Percentiles rank a stretch among this genome's conserved stretches.
phyloP scores from a whole-genome alignment of 2,888 invertebrate genomes.

The Acanthosepion lycidas region DNA sequence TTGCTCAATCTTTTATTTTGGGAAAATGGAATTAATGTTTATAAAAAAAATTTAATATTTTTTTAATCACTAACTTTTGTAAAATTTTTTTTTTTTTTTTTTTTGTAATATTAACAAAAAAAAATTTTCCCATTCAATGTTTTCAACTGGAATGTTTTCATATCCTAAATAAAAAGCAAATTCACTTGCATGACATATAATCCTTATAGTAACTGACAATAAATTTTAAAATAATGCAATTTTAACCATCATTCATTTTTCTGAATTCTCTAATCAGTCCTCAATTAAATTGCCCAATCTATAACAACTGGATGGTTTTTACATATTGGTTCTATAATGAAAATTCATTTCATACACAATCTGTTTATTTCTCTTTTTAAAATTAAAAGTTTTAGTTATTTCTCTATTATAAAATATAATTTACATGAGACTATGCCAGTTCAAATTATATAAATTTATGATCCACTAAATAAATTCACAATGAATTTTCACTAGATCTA shows the following conservation, averaged over 20 bases:
- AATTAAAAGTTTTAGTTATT: not conserved
- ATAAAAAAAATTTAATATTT: not conserved
- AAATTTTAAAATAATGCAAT: not conserved
- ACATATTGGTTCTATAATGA: not conserved
- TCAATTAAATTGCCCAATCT: not conserved
- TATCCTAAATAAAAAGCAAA: not conserved
- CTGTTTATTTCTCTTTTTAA: not conserved
- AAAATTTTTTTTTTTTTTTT: not conserved
- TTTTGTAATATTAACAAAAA: no score
- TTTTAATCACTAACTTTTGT: conserved; percentile 3
- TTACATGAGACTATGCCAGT: not conserved
- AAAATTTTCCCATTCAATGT: no score
- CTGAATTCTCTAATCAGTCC: no score
- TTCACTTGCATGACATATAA: not conserved
- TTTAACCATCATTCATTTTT: not conserved
- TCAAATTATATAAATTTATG: not conserved
- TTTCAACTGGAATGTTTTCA: not conserved
- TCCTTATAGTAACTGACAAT: not conserved
- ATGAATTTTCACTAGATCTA: not conserved
- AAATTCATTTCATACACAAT: not conserved
- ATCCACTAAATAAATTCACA: not conserved
- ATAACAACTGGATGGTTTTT: not conserved
- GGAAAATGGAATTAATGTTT: not conserved
- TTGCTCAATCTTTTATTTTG: not conserved
- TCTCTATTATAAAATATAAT: not conserved